Evolutionary conservation across 2,113 vertebrate species (phyloP).

Genomic region (Fregetta grallaria): DNA sequence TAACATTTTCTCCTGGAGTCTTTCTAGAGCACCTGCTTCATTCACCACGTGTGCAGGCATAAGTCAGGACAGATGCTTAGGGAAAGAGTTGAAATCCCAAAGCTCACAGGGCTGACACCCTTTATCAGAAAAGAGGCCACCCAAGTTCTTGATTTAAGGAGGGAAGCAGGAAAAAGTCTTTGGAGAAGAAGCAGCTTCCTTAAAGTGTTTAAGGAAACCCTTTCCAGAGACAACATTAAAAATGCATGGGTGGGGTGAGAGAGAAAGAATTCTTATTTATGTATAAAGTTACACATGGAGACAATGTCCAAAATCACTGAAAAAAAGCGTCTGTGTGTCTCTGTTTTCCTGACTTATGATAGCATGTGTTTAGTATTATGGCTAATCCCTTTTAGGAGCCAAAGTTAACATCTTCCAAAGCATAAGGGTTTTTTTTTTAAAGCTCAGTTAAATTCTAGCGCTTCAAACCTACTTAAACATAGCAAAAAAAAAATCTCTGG

Average conservation of each 20-base stretch:
- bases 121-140: conserved; percentile 49
- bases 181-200: conserved; percentile 29
- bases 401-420: conserved; percentile 54
- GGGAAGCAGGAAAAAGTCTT: neutral
- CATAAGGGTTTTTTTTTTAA: neutral
- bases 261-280: conserved; percentile 58
- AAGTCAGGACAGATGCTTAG: conserved; percentile 22
- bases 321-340: conserved; percentile 27
- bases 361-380: conserved; percentile 57
- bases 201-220: neutral
- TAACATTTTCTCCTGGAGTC: conserved; percentile 12
- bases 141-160: conserved; percentile 3
- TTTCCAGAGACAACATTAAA: conserved; percentile 49
- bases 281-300: conserved; percentile 50
- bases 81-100: conserved; percentile 3
- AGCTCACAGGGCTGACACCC: neutral
- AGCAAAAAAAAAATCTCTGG: neutral
- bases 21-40: conserved; percentile 47
- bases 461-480: neutral
- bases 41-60: neutral
- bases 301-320: conserved; percentile 30
- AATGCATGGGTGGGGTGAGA: conserved; percentile 40
- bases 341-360: conserved; percentile 42
- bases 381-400: conserved; percentile 30
- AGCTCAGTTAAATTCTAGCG: neutral